A percentile compares a stretch with the other conserved stretches of the same genome.
These are phyloP conservation scores for Oncorhynchus tshawytscha DNA, from an alignment of 2,113 vertebrate species.

Conservation along the genomic window DNA sequence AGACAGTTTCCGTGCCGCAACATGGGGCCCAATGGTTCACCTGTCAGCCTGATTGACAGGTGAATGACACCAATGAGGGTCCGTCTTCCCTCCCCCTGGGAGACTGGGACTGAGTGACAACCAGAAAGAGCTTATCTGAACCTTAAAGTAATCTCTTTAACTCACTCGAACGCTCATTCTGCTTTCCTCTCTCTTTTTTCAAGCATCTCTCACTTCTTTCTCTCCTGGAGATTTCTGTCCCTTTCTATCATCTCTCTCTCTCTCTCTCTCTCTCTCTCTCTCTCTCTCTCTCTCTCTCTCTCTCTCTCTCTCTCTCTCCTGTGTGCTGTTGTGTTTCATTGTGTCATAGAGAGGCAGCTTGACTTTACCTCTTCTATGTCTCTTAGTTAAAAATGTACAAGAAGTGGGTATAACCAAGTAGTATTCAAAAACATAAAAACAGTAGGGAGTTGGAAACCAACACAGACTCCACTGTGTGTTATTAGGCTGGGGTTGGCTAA, in stretches of 20 bases:
- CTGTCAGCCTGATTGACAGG: conserved; percentile 92
- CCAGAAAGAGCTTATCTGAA: conserved; percentile 93
- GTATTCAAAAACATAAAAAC: too few relatives aligned
- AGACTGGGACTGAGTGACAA: conserved; percentile 83
- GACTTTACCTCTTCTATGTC: conserved; percentile 55
- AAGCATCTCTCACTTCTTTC: conserved; percentile 17
- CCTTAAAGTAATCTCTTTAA: conserved; percentile 90
- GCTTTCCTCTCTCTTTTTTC: conserved; percentile 40
- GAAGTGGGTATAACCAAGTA: too few relatives aligned
- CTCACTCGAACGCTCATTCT: conserved; percentile 49
- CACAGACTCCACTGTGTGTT: too few relatives aligned
- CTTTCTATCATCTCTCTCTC: neutral
- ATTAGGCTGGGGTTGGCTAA: too few relatives aligned
- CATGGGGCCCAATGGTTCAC: conserved; percentile 94
- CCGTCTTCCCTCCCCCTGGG: conserved; percentile 85
- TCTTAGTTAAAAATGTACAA: too few relatives aligned
- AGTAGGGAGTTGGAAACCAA: conserved; percentile 6
- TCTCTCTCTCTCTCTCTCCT: neutral
- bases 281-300: too few relatives aligned
- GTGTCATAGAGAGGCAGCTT: conserved; percentile 82
- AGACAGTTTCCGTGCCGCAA: conserved; percentile 97
- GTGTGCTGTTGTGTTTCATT: conserved; percentile 78
- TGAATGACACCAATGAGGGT: conserved; percentile 98
- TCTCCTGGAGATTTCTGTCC: conserved; percentile 45
- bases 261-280: too few relatives aligned